Evolutionary conservation across 2,797 vertebrate species (phyloP).

Genomic region (Pachyuromys duprasi): DNA sequence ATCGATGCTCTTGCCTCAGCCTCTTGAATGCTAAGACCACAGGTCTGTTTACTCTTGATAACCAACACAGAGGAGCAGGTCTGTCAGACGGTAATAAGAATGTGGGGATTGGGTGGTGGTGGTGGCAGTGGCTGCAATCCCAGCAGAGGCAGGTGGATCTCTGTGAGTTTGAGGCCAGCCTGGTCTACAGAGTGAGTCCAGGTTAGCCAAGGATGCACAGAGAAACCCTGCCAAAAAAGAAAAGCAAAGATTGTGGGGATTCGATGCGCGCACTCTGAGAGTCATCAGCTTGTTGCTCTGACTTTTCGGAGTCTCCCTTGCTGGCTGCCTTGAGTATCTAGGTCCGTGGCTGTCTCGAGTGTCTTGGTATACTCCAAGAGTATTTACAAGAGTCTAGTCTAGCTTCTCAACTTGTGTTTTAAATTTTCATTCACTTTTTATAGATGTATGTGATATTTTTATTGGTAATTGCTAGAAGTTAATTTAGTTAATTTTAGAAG

Average conservation of each 20-base stretch:
- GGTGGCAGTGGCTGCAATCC: too few species aligned
- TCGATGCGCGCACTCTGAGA: not conserved
- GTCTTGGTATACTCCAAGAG: not conserved
- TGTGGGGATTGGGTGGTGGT: not conserved
- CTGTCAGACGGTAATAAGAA: not conserved
- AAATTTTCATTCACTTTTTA: conserved; percentile 26
- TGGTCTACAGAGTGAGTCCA: too few species aligned
- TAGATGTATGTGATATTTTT: conserved; percentile 44
- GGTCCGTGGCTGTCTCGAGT: not conserved
- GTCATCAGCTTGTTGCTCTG: not conserved
- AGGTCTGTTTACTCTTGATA: not conserved
- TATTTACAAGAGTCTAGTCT: not conserved
- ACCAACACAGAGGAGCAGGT: not conserved
- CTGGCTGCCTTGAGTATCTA: not conserved
- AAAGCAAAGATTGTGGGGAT: too few species aligned
- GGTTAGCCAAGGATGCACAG: too few species aligned
- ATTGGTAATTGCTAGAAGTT: conserved; percentile 48
- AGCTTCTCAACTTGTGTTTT: conserved; percentile 48
- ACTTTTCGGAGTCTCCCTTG: not conserved
- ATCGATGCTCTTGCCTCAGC: not conserved
- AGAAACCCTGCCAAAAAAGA: too few species aligned
- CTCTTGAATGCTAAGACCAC: not conserved
- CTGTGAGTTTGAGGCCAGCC: too few species aligned
- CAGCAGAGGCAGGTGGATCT: too few species aligned
- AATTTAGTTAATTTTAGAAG: not conserved